Evolutionary conservation across 2,888 invertebrate genomes (phyloP).

Genomic region (Sycophila texana): DNA sequence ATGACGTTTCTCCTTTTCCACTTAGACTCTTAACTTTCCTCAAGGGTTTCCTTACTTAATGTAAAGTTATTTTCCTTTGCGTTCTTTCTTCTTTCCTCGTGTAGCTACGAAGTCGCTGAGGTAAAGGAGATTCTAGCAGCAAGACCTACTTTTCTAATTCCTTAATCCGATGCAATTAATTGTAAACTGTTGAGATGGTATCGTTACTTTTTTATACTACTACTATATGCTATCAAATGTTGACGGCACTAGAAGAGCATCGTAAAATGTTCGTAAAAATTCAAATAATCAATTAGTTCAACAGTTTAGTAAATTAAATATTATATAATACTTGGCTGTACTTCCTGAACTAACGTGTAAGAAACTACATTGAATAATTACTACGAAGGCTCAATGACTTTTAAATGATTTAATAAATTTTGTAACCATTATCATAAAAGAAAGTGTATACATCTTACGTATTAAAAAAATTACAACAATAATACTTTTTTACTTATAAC

Average conservation of each 20-base stretch:
- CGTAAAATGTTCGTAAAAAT: too few species aligned
- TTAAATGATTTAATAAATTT: background rate
- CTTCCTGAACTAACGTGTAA: background rate
- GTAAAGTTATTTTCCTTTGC: conserved; percentile 1
- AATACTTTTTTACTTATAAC: too few species aligned
- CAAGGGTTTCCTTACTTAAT: conserved; percentile 5
- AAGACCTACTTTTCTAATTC: conserved; percentile 32
- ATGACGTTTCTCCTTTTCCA: background rate
- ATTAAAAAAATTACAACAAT: too few species aligned
- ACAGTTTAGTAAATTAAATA: too few species aligned
- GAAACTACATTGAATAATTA: background rate
- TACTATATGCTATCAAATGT: too few species aligned
- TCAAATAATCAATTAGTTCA: too few species aligned
- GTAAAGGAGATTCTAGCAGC: conserved; percentile 5
- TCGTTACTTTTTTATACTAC: too few species aligned
- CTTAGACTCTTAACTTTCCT: background rate
- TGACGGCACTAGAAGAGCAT: too few species aligned
- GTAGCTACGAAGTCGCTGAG: background rate
- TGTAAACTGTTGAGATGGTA: too few species aligned
- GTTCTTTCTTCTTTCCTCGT: background rate
- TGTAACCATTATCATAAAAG: too few species aligned
- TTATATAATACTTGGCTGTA: background rate
- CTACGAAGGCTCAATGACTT: background rate
- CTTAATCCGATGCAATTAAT: background rate
- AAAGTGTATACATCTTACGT: too few species aligned